These are phyloP conservation scores for Chymomyza costata DNA, from an alignment of 1,140 invertebrate genomes.

Conservation along the genomic window DNA sequence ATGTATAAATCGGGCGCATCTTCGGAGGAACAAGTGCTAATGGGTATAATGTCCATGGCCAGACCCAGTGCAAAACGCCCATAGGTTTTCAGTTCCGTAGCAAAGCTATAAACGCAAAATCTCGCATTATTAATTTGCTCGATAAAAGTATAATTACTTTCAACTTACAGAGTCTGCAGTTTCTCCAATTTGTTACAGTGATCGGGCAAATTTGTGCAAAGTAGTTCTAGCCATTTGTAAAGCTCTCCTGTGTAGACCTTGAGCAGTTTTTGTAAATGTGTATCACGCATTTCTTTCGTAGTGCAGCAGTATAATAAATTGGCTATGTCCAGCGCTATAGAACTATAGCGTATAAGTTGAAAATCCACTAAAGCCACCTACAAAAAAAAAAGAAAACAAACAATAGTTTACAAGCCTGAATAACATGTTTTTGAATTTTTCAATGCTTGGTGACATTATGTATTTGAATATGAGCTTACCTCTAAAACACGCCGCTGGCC, in stretches of 20 bases:
- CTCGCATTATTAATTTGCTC: not conserved
- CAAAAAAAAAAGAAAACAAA: conserved; percentile 24
- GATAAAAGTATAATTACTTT: not conserved
- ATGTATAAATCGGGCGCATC: conserved; percentile 83
- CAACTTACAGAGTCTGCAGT: conserved; percentile 77
- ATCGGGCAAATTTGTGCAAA: conserved; percentile 74
- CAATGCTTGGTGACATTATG: too few relatives aligned
- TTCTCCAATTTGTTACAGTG: conserved; percentile 75
- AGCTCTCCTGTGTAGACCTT: conserved; percentile 76
- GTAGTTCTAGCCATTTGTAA: conserved; percentile 75
- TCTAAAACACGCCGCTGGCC: conserved; percentile 49
- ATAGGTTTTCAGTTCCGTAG: conserved; percentile 80
- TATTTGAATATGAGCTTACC: conserved; percentile 6
- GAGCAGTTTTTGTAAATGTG: conserved; percentile 78
- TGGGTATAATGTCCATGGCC: conserved; percentile 83
- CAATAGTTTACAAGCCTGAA: conserved; percentile 1
- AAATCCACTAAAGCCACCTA: conserved; percentile 84
- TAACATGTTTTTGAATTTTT: too few relatives aligned
- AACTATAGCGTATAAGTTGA: conserved; percentile 82
- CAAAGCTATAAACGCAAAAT: conserved; percentile 75
- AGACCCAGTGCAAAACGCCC: conserved; percentile 81
- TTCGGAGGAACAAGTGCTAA: conserved; percentile 82
- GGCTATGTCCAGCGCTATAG: conserved; percentile 81
- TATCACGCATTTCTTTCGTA: conserved; percentile 78
- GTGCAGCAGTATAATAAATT: conserved; percentile 83